These are phyloP conservation scores for Macrosoma leucophasiata DNA, from an alignment of 2,888 invertebrate genomes.

Conservation along the genomic window DNA sequence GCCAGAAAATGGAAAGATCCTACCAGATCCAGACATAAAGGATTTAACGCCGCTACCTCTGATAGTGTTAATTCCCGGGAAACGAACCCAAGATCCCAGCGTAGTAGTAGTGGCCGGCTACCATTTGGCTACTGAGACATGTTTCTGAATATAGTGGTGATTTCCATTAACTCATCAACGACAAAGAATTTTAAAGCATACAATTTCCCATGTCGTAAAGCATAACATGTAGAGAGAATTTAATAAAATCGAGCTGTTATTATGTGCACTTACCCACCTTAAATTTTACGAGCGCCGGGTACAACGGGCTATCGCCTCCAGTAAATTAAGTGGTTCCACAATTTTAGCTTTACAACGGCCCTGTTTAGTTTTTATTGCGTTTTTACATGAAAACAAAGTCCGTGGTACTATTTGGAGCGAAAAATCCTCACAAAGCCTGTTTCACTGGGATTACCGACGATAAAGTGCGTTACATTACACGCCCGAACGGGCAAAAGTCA, in stretches of 20 bases:
- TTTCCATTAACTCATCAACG: too few species aligned
- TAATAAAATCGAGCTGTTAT: constrained; percentile 9
- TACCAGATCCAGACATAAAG: too few species aligned
- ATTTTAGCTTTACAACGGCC: constrained; percentile 36
- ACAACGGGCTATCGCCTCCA: constrained; percentile 35
- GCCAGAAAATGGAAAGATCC: too few species aligned
- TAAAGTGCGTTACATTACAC: constrained; percentile 55
- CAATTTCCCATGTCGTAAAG: too few species aligned
- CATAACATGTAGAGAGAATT: too few species aligned
- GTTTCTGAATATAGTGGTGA: too few species aligned
- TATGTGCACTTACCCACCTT: constrained; percentile 29
- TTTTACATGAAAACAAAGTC: constrained; percentile 44
- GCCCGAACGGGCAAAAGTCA: constrained; percentile 47
- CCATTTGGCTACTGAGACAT: too few species aligned
- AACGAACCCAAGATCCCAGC: too few species aligned
- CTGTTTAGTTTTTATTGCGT: constrained; percentile 40
- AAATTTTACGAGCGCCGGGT: constrained; percentile 36
- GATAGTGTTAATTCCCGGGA: too few species aligned
- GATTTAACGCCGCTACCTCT: too few species aligned
- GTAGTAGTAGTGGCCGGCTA: too few species aligned
- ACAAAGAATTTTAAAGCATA: too few species aligned
- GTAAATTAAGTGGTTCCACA: constrained; percentile 44
- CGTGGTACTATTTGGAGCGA: constrained; percentile 13
- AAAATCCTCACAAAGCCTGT: constrained; percentile 33
- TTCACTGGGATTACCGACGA: constrained; percentile 45